Evolutionary conservation across 2,888 invertebrate genomes (phyloP), one percentile per base, ranked within the genome.

Genomic region (Stenurella melanura): DNA sequence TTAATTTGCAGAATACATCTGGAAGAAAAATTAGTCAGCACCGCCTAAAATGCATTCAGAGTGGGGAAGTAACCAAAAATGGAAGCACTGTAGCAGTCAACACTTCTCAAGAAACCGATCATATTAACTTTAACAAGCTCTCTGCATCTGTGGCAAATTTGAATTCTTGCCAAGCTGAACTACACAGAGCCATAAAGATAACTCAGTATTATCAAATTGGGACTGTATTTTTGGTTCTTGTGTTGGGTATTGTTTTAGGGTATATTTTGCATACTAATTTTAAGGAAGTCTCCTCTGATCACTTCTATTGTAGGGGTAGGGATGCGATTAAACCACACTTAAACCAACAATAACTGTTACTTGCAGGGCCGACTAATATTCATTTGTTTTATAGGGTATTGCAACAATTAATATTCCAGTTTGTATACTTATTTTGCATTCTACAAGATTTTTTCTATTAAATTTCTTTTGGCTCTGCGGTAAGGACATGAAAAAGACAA

Each of bases 21-120:
- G 86, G 83, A 17, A 85, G 87, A 74, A 88, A 88, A 78, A 81
- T 95, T 0, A 93, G 95, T 75, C 94, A 95, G 83, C 94, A 95
- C 87, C 92, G 94, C 73, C 88, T 96, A 0, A 92, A 93, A 83
- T 96, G 96, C 84, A 90, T 92, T 7, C 92, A 93, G 83, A 89
- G 90, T 63, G 78, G 78, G 17, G 87, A 87, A 26, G 66, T 84
- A 2, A 80, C 83, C 10, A 86, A 84, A 76, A 90, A 90, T 75
- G 89, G 89, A 15, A 85, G 81, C 56, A 79, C 66, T 9, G 66
- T 70, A 34, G 54, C 75, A n/a, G 68, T 71, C 19, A 54, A 50
- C 11, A 68, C 34, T n/a, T 11, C 76, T 15, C 58, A 21, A 17
- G 78, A 81, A 54, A 73, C 61, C 17, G 86, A 85, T n/a, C 82